Conservation (phyloP, 2,888 invertebrate species). For the Yponomeuta evonymella region DNA sequence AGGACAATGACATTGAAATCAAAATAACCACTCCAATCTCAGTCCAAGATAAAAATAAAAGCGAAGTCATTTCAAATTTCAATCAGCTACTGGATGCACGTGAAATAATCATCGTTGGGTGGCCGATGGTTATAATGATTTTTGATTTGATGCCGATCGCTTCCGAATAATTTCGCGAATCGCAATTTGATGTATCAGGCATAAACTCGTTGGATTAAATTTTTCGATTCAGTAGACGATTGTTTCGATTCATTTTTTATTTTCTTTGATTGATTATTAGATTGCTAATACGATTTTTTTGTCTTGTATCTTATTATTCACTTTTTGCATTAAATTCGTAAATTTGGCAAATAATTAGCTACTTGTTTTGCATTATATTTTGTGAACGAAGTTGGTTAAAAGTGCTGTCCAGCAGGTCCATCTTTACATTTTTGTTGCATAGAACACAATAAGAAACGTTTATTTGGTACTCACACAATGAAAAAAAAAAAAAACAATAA, state of each 20-base stretch:
- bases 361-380: no score
- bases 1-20: neutral
- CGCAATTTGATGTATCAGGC: constrained; percentile 11
- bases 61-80: constrained; percentile 3
- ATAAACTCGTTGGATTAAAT: constrained; percentile 18
- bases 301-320: neutral
- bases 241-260: neutral
- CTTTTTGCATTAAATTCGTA: no score
- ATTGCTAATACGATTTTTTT: neutral
- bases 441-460: no score
- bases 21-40: neutral
- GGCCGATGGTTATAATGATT: constrained; percentile 4
- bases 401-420: no score
- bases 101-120: constrained; percentile 14
- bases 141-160: constrained; percentile 5
- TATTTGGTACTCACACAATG: no score
- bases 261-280: neutral
- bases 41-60: constrained; percentile 7
- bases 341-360: no score
- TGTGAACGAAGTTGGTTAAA: no score
- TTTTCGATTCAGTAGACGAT: neutral
- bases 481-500: no score
- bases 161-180: constrained; percentile 14
- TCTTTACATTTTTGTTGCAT: no score
- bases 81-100: constrained; percentile 12